These are phyloP conservation scores for Iselma pallidipennis DNA, from an alignment of 2,888 invertebrate species.

Conservation along the genomic window DNA sequence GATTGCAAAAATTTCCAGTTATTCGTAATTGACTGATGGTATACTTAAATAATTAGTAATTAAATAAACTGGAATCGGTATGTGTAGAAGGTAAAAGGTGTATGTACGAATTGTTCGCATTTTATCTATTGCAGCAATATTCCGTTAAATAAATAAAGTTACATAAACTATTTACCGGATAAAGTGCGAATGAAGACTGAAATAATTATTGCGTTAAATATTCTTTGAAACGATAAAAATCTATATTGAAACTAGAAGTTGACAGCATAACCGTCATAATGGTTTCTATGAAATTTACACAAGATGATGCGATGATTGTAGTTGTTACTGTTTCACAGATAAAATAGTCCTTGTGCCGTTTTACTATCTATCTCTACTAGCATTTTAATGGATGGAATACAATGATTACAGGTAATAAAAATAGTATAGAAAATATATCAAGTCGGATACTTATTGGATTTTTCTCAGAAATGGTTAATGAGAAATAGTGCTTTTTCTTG, in stretches of 20 bases:
- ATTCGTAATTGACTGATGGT: too few species aligned
- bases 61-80: too few species aligned
- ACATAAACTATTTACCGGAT: background rate
- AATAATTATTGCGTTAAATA: constrained; percentile 29
- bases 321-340: constrained; percentile 3
- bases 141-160: too few species aligned
- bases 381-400: constrained; percentile 38
- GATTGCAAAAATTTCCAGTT: too few species aligned
- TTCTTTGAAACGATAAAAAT: constrained; percentile 35
- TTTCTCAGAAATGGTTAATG: constrained; percentile 30
- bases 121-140: background rate
- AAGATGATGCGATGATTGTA: constrained; percentile 14
- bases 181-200: constrained; percentile 11
- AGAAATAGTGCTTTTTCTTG: constrained; percentile 17
- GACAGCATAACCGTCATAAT: constrained; percentile 17
- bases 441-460: constrained; percentile 15
- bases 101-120: too few species aligned
- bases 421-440: constrained; percentile 25
- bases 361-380: constrained; percentile 7
- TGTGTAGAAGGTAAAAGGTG: too few species aligned
- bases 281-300: constrained; percentile 27
- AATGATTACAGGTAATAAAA: constrained; percentile 34
- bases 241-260: constrained; percentile 31
- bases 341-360: constrained; percentile 21
- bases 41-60: too few species aligned